Evolutionary conservation across 2,888 invertebrate species (phyloP).

Genomic region (Cacoxenus indagator): DNA sequence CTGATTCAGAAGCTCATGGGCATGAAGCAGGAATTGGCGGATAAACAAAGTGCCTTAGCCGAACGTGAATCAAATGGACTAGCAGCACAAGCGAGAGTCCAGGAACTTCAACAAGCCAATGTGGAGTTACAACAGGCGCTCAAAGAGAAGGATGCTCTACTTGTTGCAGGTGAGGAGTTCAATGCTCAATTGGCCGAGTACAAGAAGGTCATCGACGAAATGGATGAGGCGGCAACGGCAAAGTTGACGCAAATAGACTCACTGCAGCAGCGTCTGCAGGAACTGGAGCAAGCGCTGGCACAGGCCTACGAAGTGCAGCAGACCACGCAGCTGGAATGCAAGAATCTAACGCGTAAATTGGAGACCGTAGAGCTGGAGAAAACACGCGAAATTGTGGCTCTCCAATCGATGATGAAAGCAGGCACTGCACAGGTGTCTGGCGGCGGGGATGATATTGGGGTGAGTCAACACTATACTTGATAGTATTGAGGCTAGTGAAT

Average conservation of each 20-base stretch:
- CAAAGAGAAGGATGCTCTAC: conserved; percentile 35
- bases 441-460: conserved; percentile 28
- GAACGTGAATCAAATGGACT: conserved; percentile 29
- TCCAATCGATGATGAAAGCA: conserved; percentile 44
- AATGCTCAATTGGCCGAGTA: conserved; percentile 54
- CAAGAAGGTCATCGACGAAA: conserved; percentile 59
- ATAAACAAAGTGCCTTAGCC: conserved; percentile 24
- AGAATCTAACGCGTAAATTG: conserved; percentile 46
- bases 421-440: background rate
- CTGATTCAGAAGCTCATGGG: conserved; percentile 51
- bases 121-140: conserved; percentile 37
- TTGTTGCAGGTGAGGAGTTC: conserved; percentile 38
- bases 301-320: conserved; percentile 43
- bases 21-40: conserved; percentile 53
- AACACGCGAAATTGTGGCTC: conserved; percentile 50
- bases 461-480: conserved; percentile 25
- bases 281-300: conserved; percentile 43
- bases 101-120: conserved; percentile 47
- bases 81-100: conserved; percentile 43
- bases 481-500: background rate
- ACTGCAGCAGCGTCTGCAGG: conserved; percentile 41
- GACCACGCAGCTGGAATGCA: conserved; percentile 37
- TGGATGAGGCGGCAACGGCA: conserved; percentile 51
- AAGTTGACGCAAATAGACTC: conserved; percentile 43
- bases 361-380: conserved; percentile 53